Base-by-base conservation (phyloP, 2,888 invertebrate genomes). In the Crossocerus cetratus region DNA sequence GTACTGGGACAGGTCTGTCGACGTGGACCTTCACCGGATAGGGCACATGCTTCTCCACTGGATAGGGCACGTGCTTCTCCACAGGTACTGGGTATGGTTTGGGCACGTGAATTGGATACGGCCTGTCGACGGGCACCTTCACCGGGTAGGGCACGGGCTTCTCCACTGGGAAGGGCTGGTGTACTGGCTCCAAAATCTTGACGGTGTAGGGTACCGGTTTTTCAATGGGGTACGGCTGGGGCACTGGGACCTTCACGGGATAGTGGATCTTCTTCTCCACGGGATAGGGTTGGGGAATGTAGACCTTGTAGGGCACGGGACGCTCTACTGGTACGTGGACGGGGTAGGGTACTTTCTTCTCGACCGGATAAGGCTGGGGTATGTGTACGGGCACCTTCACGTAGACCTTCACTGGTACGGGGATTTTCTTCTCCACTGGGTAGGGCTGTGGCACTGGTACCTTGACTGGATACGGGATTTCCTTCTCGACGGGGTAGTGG, bases 151-250 rank as follows among this genome's bases (percentile, higher is more conserved):
- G 95, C 57, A 95, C 91, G 74, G 93, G 92, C 86, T 95, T 95
- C 85, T 94, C 94, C 20, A 96, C 95, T 59, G 95, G 94, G 90
- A 93, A 95, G 14, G 95, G 96, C 74, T 94, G 94, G 64, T 93
- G 92, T 57, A 95, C 93, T 86, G 95, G 95, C 68, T 95, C 95
- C 69, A 94, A 93, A 3, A 95, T 92, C 86, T 94, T 94, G 53
- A 95, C 94, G 75, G 94, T 92, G 86, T 93, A 93, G 63, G 94
- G 94, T 2, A 94, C 92, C 80, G 92, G 93, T 76, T 93, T 93
- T 66, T 93, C 92, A 0, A 94, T 92, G 2, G 90, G 87, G 65
- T 79, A 89, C 0, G 90, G 90, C 18, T 84, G 85, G 0, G 89
- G 88, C 14, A 89, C 86, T 0, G 89, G 88, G 21, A 89, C 89